phyloP scores from a whole-genome alignment of 2,797 vertebrate species.

The Okamejei kenojei region DNA sequence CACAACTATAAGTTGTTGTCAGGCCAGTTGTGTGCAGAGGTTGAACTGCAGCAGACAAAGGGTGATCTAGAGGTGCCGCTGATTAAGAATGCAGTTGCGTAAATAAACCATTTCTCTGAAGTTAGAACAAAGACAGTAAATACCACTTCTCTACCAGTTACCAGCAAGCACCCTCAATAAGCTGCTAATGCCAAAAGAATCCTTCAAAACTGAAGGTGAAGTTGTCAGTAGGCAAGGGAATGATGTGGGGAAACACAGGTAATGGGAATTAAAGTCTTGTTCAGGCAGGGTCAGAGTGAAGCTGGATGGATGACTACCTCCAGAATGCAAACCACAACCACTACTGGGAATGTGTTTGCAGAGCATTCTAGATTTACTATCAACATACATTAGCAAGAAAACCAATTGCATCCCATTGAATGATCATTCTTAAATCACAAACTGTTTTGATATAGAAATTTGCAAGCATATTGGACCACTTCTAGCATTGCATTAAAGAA shows the following conservation, averaged over 20 bases:
- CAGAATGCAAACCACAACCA: background rate
- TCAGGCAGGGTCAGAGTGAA: background rate
- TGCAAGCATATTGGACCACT: background rate
- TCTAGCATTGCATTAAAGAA: background rate
- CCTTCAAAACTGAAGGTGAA: background rate
- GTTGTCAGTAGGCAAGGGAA: background rate
- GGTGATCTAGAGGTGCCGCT: no score
- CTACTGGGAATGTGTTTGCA: background rate
- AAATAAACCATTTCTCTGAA: no score
- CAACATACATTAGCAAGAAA: background rate
- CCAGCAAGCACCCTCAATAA: background rate
- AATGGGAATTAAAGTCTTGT: background rate
- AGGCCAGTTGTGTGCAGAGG: no score
- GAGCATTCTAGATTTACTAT: background rate
- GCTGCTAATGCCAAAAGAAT: background rate
- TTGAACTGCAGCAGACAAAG: no score
- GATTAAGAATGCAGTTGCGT: no score
- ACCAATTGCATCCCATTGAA: background rate
- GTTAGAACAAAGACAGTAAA: no score
- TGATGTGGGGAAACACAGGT: background rate
- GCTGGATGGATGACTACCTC: no score
- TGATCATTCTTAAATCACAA: background rate
- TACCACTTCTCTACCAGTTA: no score
- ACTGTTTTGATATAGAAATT: background rate
- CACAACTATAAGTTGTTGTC: no score